phyloP scores from a whole-genome alignment of 1,140 invertebrate species.

The Pemphigus obesinymphae region DNA sequence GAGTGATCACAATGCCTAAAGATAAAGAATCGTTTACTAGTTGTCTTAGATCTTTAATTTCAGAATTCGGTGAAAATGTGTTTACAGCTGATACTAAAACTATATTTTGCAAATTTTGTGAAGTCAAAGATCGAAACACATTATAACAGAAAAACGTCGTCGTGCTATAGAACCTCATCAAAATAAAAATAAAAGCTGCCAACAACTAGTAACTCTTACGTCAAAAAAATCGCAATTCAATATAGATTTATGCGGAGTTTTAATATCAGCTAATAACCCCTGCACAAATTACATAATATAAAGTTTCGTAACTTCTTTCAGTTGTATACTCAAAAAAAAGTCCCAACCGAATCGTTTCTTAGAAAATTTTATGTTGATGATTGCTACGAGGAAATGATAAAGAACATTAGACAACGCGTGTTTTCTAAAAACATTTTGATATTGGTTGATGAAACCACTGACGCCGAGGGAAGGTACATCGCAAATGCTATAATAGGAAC shows the following conservation, averaged over 20 bases:
- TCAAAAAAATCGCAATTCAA: too few relatives aligned
- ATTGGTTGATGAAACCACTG: neutral
- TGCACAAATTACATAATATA: too few relatives aligned
- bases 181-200: neutral
- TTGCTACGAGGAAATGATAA: neutral
- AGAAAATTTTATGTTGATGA: slow-evolving; percentile 7
- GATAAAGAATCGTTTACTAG: neutral
- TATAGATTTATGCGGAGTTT: too few relatives aligned
- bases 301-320: too few relatives aligned
- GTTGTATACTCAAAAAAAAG: too few relatives aligned
- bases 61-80: neutral
- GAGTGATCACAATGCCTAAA: too few relatives aligned
- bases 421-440: slow-evolving; percentile 9
- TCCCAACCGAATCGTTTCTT: neutral
- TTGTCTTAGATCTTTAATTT: neutral
- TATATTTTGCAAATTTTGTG: neutral
- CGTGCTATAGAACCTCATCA: neutral
- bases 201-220: neutral
- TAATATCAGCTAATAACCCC: too few relatives aligned
- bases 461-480: neutral
- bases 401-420: neutral
- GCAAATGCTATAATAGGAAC: neutral
- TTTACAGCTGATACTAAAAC: neutral
- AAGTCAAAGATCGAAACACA: neutral
- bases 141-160: neutral